Conservation (phyloP, 2,797 vertebrate genomes). For the Phrynocephalus forsythii region DNA sequence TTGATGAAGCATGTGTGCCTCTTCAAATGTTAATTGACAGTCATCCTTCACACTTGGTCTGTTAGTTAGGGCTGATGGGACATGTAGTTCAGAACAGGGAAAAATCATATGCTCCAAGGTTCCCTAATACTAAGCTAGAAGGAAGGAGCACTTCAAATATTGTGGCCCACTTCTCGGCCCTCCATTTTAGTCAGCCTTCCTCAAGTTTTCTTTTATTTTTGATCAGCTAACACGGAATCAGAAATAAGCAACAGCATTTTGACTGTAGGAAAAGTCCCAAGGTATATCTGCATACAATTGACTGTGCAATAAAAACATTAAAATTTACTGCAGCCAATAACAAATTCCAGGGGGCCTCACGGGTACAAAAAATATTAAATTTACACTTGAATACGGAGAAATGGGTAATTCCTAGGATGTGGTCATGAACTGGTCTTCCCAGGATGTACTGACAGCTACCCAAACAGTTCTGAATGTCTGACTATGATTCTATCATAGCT, state of each 20-base stretch:
- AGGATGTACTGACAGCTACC: too few species aligned
- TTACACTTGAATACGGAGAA: neutral
- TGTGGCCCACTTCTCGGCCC: neutral
- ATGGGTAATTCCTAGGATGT: neutral
- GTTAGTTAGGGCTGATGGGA: neutral
- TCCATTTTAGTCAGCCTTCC: neutral
- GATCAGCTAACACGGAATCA: neutral
- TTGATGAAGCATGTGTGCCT: neutral
- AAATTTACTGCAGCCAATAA: neutral
- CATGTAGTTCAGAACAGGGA: too few species aligned
- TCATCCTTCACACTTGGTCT: neutral
- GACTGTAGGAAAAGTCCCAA: neutral
- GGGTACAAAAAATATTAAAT: neutral
- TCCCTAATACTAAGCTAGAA: neutral
- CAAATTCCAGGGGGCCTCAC: neutral
- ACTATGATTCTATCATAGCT: too few species aligned
- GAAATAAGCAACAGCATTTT: neutral
- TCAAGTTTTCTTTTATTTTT: neutral
- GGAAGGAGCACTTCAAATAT: neutral
- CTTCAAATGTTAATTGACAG: neutral
- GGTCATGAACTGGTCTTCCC: too few species aligned
- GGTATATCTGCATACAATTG: conserved; percentile 13
- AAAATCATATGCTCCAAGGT: too few species aligned
- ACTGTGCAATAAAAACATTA: neutral
- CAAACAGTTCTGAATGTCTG: too few species aligned